phyloP scores from a whole-genome alignment of 2,888 invertebrate genomes.

The Amphipyra berbera region DNA sequence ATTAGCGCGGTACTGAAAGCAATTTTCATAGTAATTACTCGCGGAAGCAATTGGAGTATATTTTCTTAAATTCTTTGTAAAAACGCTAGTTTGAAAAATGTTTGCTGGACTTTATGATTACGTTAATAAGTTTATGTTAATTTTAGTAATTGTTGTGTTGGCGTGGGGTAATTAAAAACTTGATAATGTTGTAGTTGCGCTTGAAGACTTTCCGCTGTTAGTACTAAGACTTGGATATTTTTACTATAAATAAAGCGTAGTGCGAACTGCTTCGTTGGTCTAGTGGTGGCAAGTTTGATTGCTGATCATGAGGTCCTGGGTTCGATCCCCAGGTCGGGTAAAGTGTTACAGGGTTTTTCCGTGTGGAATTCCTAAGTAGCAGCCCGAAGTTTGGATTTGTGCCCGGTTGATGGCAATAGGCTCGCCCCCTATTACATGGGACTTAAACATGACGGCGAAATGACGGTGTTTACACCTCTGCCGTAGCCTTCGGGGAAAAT shows the following conservation, averaged over 20 bases:
- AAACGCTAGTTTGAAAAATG: constrained; percentile 39
- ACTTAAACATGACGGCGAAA: too few species aligned
- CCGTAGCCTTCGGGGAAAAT: too few species aligned
- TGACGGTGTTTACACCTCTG: too few species aligned
- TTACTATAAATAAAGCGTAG: not conserved
- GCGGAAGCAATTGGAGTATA: constrained; percentile 48
- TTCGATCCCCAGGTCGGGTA: too few species aligned
- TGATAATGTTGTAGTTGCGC: constrained; percentile 6
- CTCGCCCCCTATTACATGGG: too few species aligned
- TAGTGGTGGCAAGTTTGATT: too few species aligned
- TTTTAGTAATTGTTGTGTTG: constrained; percentile 40
- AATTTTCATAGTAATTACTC: constrained; percentile 61
- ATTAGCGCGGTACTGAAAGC: constrained; percentile 56
- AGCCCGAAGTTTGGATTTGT: too few species aligned
- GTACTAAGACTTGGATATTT: not conserved
- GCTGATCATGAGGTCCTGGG: too few species aligned
- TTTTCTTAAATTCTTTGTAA: constrained; percentile 49
- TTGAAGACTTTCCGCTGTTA: not conserved
- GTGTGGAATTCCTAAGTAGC: too few species aligned
- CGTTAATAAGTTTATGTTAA: constrained; percentile 46
- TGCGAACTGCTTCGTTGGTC: too few species aligned
- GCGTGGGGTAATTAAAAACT: constrained; percentile 24
- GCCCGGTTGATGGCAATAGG: too few species aligned
- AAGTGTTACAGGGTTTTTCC: too few species aligned
- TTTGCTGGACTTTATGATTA: constrained; percentile 41